A percentile compares a stretch with the other conserved stretches of the same genome.
Conservation (phyloP, 2,113 vertebrate genomes). For the Trogon surrucura region DNA sequence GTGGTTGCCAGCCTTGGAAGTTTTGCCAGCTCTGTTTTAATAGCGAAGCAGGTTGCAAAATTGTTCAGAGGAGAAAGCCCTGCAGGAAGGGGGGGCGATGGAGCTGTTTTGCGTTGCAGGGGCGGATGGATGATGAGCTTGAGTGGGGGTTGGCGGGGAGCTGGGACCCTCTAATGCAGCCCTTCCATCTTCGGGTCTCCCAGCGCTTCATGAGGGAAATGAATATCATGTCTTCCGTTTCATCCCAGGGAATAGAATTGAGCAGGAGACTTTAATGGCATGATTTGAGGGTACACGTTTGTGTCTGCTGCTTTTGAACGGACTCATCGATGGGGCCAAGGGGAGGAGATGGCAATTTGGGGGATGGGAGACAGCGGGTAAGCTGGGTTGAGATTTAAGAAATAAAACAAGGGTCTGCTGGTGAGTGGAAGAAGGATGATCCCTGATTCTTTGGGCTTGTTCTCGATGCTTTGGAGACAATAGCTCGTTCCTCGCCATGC, state of each 20-base stretch:
- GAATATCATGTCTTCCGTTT: not conserved
- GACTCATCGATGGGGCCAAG: not conserved
- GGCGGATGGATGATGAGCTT: not conserved
- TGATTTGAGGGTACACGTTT: not conserved
- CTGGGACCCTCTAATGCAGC: not conserved
- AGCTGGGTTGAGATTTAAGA: not conserved
- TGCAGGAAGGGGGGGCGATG: not conserved
- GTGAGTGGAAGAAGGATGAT: not conserved
- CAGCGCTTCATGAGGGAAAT: not conserved
- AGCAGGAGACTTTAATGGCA: not conserved
- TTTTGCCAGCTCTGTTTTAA: not conserved
- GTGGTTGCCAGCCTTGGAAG: not conserved
- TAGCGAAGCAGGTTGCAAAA: not conserved
- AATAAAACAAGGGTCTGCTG: not conserved
- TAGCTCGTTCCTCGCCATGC: accelerated
- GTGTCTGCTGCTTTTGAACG: not conserved
- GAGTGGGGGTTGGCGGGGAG: not conserved
- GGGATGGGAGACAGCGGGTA: accelerated
- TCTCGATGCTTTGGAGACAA: not conserved
- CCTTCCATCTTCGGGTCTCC: not conserved
- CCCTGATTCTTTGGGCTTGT: not conserved
- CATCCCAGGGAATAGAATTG: not conserved
- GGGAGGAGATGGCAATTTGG: not conserved
- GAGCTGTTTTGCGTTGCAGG: not conserved
- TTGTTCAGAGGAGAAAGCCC: not conserved